Evolutionary conservation across 1,140 invertebrate species (phyloP), one percentile per base, ranked within the genome.

Genomic region (Euglossa dilemma): DNA sequence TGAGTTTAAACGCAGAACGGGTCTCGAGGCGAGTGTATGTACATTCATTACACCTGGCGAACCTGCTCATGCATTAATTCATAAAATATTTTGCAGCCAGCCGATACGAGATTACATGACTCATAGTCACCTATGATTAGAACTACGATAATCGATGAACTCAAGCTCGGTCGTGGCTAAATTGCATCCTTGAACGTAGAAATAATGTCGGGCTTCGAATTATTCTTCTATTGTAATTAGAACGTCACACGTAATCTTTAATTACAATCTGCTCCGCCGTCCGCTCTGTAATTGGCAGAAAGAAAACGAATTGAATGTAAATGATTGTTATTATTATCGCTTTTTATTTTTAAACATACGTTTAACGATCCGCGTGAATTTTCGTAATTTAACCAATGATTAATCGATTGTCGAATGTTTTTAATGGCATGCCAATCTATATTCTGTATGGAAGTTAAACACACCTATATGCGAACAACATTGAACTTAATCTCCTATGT

Each of bases 51-150:
- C 74, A 72, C 14, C 14, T 25, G 36, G 69, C 11, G 18, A 63
- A 80, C 25, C 64, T 63, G 78, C 71, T 81, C 66, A 56, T 80
- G 66, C 64, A 59, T 84, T 85, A 71, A 71, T 85, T 85, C 57
- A 54, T 63, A 80, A 80, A 85, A 86, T 81, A 81, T 81, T 85
- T 85, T 85, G 12, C 69, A 64, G 11, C 20, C 43, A 16, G 11
- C 43, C 20, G 52, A 54, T 64, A 54, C n/a, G 16, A 45, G 45
- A 69, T 73, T 69, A 61, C 63, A 11, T 63, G 75, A 69, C 45
- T 85, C 75, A 63, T 36, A 57, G 52, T 71, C 67, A 45, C 50
- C 56, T 50, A 61, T 43, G 83, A 76, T 86, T 85, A 64, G 56
- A 73, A 28, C 7, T 20, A 25, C 25, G 25, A 80, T 86, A 80